These are phyloP conservation scores for Mallateleia sp. DNA, from an alignment of 2,888 invertebrate genomes.

Conservation along the genomic window DNA sequence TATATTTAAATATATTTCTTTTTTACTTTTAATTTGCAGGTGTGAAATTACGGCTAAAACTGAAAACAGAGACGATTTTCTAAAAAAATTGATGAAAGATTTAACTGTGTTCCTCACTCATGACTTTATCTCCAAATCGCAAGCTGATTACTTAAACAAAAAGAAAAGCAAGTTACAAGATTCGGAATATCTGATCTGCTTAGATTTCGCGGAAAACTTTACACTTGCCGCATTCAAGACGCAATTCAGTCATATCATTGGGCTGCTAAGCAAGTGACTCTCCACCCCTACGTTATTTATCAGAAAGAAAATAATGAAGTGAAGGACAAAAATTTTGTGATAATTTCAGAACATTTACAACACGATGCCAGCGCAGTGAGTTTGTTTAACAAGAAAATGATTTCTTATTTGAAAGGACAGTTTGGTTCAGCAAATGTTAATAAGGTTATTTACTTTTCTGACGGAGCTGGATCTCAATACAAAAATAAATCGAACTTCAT, in stretches of 20 bases:
- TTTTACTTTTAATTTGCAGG: background rate
- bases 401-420: background rate
- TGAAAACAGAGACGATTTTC: background rate
- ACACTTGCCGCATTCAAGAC: constrained; percentile 41
- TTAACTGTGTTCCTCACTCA: background rate
- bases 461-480: constrained; percentile 61
- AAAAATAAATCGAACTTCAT: constrained; percentile 68
- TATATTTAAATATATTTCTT: background rate
- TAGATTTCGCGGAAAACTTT: constrained; percentile 49
- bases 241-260: constrained; percentile 17
- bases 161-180: background rate
- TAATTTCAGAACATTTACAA: constrained; percentile 11
- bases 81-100: background rate
- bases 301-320: constrained; percentile 19
- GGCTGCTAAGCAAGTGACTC: constrained; percentile 13
- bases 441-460: constrained; percentile 11
- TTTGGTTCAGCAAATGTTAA: background rate
- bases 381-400: constrained; percentile 7
- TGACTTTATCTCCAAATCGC: background rate
- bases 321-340: constrained; percentile 10
- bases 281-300: constrained; percentile 35
- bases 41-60: background rate
- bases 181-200: constrained; percentile 6
- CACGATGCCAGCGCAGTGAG: background rate
- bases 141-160: background rate